phyloP scores from a whole-genome alignment of 1,140 invertebrate genomes.

The honey bee (Apis mellifera) region Amel_HAv3.1 CM009932.2:5865001-5865500 shows the following conservation, averaged over 20 bases:
- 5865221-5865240: constrained; percentile 63
- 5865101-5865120: too few species aligned
- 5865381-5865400: constrained; percentile 41
- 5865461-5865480: background rate
- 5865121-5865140: too few species aligned
- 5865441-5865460: background rate
- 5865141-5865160: too few species aligned
- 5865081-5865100: too few species aligned
- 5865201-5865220: constrained; percentile 46
- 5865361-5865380: constrained; percentile 61
- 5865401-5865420: background rate
- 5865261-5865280: constrained; percentile 62
- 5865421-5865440: background rate
- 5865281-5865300: constrained; percentile 70
- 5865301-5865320: constrained; percentile 67
- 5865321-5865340: constrained; percentile 65
- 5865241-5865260: constrained; percentile 50
- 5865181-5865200: constrained; percentile 5
- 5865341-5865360: constrained; percentile 56
- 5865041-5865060: too few species aligned
- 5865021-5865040: too few species aligned
- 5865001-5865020: too few species aligned
- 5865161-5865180: too few species aligned
- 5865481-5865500: background rate
- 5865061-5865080: too few species aligned